Conservation (phyloP, 2,888 invertebrate genomes). For the Pardosa pseudoannulata region DNA sequence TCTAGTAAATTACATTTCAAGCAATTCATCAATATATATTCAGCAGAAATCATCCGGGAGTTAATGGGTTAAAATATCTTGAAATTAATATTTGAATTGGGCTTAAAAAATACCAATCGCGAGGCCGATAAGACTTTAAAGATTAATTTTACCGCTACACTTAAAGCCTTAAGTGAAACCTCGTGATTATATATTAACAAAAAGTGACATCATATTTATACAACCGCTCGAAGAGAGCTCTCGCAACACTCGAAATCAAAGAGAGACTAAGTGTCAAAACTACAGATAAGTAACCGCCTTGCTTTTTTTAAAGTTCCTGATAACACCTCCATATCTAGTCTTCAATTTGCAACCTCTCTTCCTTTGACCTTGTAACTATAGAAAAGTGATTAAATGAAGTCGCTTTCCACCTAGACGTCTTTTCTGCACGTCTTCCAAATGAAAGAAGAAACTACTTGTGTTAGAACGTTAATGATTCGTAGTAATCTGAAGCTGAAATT, state of each 20-base stretch:
- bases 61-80: no score
- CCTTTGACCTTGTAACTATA: background rate
- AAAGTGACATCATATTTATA: constrained; percentile 1
- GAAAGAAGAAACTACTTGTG: no score
- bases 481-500: no score
- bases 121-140: no score
- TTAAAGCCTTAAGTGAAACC: background rate
- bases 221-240: background rate
- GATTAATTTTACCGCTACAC: no score
- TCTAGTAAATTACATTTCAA: no score
- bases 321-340: background rate
- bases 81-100: no score
- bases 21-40: no score
- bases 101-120: no score
- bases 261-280: background rate
- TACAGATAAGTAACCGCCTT: background rate
- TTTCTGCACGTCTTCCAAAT: background rate
- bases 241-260: background rate
- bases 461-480: no score
- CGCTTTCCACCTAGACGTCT: background rate
- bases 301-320: background rate
- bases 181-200: background rate
- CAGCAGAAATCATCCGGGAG: no score
- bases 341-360: background rate
- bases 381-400: background rate